Evolutionary conservation across 2,113 vertebrate species (phyloP).

Genomic region (Numenius arquata): DNA sequence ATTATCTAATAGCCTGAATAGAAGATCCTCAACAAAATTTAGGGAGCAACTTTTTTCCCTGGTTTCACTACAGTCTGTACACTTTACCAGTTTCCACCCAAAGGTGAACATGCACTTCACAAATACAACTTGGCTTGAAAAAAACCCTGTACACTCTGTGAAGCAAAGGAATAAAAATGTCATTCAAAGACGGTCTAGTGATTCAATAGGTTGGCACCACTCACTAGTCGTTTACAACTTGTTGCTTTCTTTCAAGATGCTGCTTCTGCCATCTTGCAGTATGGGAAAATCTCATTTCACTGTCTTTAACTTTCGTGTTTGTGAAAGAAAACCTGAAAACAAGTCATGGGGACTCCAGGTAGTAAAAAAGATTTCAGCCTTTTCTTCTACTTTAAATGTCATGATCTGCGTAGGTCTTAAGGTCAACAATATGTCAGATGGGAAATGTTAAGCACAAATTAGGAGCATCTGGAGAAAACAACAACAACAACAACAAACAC

Average conservation of each 20-base stretch:
- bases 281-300: neutral
- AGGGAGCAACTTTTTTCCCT: neutral
- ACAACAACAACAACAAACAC: no score
- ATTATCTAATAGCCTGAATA: neutral
- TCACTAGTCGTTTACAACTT: neutral
- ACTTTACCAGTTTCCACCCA: neutral
- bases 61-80: neutral
- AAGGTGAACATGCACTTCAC: neutral
- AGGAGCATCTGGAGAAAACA: neutral
- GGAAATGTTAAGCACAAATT: neutral
- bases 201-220: neutral
- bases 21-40: neutral
- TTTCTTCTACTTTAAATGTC: neutral
- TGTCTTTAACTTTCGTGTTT: neutral
- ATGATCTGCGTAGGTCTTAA: neutral
- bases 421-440: neutral
- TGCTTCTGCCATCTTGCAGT: neutral
- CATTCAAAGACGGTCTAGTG: neutral
- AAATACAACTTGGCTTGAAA: neutral
- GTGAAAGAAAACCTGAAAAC: neutral
- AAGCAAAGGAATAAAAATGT: neutral
- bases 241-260: neutral
- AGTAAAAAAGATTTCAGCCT: neutral
- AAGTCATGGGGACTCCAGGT: neutral
- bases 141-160: accelerated